Evolutionary conservation across 1,140 invertebrate genomes (phyloP), one percentile per base, ranked within the genome.

Genomic region (Panagrolaimus sp.): DNA sequence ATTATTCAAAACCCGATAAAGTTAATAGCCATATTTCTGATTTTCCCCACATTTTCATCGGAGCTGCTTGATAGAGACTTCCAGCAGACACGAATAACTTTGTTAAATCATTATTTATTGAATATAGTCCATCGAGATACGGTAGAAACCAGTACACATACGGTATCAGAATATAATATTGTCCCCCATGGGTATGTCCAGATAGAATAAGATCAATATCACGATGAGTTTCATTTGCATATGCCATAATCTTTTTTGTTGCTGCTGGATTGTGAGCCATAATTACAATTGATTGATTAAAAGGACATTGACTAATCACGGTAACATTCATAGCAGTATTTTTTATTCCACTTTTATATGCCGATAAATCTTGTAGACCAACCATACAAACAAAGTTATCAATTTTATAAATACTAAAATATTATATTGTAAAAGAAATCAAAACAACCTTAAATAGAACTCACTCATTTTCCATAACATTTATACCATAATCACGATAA

Each of bases 61-160:
- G 72, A 31, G 76, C 76, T 20, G 69, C 71, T 69, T 76, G 74
- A 62, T 63, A 76, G 7, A 76, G 48, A 44, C 77, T 79, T 38
- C 74, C 74, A 23, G 74, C 76, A 20, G 67, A 72, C 20, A 76
- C 74, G 11, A 76, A 31, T 14, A 76, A 57, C 38, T 70, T 61
- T 14, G 76, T 76, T 20, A 47, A 31, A 5, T 68, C 74, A 43
- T 65, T 57, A n/a, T 63, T 57, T 23, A 78, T 16, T 14, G 11
- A 8, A 51, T 76, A 76, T 38, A 65, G 31, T 20, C 77, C 77
- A 31, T 76, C 76, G 8, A 69, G 68, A 48, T 78, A 76, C 2
- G 76, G 74, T n/a, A 76, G 47, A 23, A 68, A 25, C 42, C 63
- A 78, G 31, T 77, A 79, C 8, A 77, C 76, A 65, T 74, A 77